Evolutionary conservation across 2,797 vertebrate species (phyloP), one percentile per base, ranked within the genome.

Genomic region (Meda fulgida): DNA sequence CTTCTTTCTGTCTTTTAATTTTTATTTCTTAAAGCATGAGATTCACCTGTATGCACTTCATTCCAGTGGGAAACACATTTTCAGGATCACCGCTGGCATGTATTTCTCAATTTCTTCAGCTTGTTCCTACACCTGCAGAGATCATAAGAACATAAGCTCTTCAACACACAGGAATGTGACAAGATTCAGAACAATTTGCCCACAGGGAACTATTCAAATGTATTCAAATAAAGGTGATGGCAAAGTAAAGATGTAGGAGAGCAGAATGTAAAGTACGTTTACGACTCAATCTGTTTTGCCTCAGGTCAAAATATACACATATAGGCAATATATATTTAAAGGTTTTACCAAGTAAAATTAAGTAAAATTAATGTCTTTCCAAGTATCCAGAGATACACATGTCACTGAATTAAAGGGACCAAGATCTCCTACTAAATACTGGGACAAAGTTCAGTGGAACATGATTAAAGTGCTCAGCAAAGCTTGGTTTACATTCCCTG

Each of bases 381-480:
- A 80, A 67, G 7, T 46, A 34, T 23, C 10, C 29, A n/a, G 51
- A 14, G 63, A 11, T 21, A 9, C 18, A 46, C 9, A 43, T n/a
- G 36, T 51, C 78, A 51, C 43, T 69, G 66, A 58, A 81, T 81
- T 81, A 81, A 58, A 81, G 79, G 79, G 51, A 70, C 66, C 34
- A 26, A 40, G 65, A 38, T 21, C 19, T 73, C 55, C 26, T 13
- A 34, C 55, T 29, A 78, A 58, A 78, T 69, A 70, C 63, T 60
- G 65, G 38, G 83, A 23, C 38, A 78, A 84, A 84, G 83, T 71
- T 83, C 43, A 76, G 81, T 38, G 29, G 58, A 2, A 38, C 60
- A 38, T 78, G 65, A 84, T 83, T 60, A 83, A 16, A 82, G 53
- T 48, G n/a, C 26, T 48, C 18, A n/a, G 66, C 34, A 69, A 43